These are phyloP conservation scores for Galeopsomyia nigrocyanea DNA, from an alignment of 2,888 invertebrate genomes.

Conservation along the genomic window DNA sequence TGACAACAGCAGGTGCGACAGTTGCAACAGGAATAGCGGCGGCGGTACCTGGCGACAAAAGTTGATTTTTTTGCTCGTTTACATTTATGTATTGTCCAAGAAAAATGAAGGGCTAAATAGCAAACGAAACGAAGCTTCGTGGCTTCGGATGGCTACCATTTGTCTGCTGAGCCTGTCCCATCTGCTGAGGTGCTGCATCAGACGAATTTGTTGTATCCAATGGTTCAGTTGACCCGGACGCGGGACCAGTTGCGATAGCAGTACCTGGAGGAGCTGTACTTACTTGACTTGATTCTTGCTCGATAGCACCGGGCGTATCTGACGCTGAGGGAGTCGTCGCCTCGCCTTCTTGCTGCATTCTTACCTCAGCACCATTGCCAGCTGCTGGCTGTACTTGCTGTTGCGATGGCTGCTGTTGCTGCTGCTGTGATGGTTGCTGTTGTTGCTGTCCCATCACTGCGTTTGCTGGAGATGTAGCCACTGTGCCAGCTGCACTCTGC, in stretches of 20 bases:
- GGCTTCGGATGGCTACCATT: conserved; percentile 31
- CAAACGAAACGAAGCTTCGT: too few relatives aligned
- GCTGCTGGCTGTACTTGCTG: conserved; percentile 59
- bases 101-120: too few relatives aligned
- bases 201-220: conserved; percentile 54
- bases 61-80: not conserved
- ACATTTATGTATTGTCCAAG: too few relatives aligned
- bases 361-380: conserved; percentile 50
- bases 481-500: conserved; percentile 67
- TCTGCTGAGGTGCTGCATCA: conserved; percentile 45
- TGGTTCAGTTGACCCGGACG: conserved; percentile 61
- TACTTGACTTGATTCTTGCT: conserved; percentile 61
- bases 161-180: conserved; percentile 60
- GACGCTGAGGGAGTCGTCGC: conserved; percentile 33
- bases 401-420: conserved; percentile 49
- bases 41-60: conserved; percentile 32
- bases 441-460: conserved; percentile 64
- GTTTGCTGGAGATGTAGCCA: conserved; percentile 58
- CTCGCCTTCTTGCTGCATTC: conserved; percentile 44
- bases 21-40: conserved; percentile 52
- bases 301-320: conserved; percentile 49
- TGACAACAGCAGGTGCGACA: conserved; percentile 54
- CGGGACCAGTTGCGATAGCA: conserved; percentile 63
- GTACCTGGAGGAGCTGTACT: conserved; percentile 65
- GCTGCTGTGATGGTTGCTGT: conserved; percentile 64